Evolutionary conservation across 2,888 invertebrate genomes (phyloP), one percentile per base, ranked within the genome.

Genomic region (Mythimna albipuncta): DNA sequence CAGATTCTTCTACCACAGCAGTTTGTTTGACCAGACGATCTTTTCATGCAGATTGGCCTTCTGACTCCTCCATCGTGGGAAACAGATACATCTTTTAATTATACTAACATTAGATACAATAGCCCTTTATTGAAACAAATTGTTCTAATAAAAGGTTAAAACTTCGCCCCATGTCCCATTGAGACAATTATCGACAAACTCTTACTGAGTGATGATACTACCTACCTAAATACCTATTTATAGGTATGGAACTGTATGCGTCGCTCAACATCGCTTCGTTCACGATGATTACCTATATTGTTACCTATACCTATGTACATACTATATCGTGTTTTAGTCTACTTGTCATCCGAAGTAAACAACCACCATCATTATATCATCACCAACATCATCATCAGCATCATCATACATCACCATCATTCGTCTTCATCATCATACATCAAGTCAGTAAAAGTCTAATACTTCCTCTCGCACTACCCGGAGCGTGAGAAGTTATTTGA

Each of bases 51-150:
- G 13, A 26, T 35, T 35, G 50, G 50, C 11, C 50, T 50, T 50
- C 50, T 10, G 5, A n/a, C n/a, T 54, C n/a, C 6, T 26, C 32
- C 1, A 44, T 54, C n/a, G 9, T 2, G 0, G 19, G 2, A 52
- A 58, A 32, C 38, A 19, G 2, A 19, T 26, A 6, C 26, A 16
- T 50, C 11, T 41, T 26, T 10, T 67, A 32, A 19, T 35, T 19
- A 67, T 32, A 10, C 5, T 35, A 47, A 16, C 47, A 47, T 47
- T 1, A 26, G 26, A 26, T 64, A 54, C 7, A n/a, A 54, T 47
- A 41, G 63, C 44, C 57, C 44, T 64, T 69, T 66, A 76, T 69
- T 75, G 55, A 0, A 54, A 61, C 35, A 57, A 81, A 62, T 79
- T 64, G 50, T 64, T 64, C 47, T 32, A 73, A 66, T 79, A 47